Evolutionary conservation across 2,888 invertebrate genomes (phyloP).

Genomic region (Molorchus minor): DNA sequence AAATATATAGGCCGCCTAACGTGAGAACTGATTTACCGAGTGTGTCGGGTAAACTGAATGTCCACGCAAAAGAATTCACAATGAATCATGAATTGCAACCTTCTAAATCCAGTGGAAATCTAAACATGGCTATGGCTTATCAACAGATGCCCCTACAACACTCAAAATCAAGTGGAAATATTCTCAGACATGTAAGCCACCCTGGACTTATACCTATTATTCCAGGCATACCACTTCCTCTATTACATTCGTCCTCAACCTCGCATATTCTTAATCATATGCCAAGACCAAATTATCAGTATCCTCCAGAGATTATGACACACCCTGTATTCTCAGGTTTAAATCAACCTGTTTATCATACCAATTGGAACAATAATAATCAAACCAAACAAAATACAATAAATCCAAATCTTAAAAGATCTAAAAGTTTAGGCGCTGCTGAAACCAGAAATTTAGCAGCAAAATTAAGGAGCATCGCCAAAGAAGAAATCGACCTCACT

Average conservation of each 20-base stretch:
- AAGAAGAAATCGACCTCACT: conserved; percentile 79
- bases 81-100: conserved; percentile 72
- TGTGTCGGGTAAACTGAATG: conserved; percentile 73
- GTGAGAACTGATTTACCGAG: conserved; percentile 56
- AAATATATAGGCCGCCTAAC: conserved; percentile 88
- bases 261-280: conserved; percentile 71
- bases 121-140: conserved; percentile 53
- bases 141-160: conserved; percentile 60
- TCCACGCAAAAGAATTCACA: conserved; percentile 90
- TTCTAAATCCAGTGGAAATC: conserved; percentile 60
- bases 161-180: conserved; percentile 70
- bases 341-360: conserved; percentile 47
- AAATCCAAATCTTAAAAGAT: conserved; percentile 70
- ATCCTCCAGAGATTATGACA: conserved; percentile 53
- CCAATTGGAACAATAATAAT: conserved; percentile 41
- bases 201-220: conserved; percentile 54
- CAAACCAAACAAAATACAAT: conserved; percentile 54
- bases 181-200: conserved; percentile 68
- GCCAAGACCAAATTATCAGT: conserved; percentile 70
- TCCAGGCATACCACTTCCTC: conserved; percentile 53
- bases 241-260: conserved; percentile 70
- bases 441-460: conserved; percentile 75
- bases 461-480: conserved; percentile 71
- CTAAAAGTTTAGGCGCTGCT: conserved; percentile 82
- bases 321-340: conserved; percentile 64